Conservation (phyloP, 2,113 vertebrate species). For the Aspiorhynchus laticeps region DNA sequence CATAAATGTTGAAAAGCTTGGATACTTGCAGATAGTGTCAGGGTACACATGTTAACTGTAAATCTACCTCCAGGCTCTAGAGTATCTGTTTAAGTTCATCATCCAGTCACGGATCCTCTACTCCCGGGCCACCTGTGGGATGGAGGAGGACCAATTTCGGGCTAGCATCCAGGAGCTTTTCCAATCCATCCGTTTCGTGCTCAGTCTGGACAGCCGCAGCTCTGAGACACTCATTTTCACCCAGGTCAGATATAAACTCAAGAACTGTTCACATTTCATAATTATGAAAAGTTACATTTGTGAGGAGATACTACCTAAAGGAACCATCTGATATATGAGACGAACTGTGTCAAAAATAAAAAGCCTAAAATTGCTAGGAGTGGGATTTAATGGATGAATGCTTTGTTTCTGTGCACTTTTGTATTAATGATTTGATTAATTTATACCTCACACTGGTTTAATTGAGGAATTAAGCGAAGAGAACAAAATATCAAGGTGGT, state of each 20-base stretch:
- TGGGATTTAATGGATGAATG: not conserved
- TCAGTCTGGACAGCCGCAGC: slow-evolving; percentile 94
- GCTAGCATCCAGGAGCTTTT: slow-evolving; percentile 96
- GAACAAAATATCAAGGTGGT: not conserved
- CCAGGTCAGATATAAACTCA: slow-evolving; percentile 79
- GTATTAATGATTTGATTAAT: not conserved
- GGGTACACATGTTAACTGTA: not conserved
- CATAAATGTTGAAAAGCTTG: not conserved
- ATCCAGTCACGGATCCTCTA: slow-evolving; percentile 95
- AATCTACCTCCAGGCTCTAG: slow-evolving; percentile 83
- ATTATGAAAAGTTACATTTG: not conserved
- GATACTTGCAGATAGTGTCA: not conserved
- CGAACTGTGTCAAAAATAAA: not conserved
- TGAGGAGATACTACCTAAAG: not conserved
- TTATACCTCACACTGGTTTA: not conserved
- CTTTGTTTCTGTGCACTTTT: not conserved
- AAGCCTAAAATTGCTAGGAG: not conserved
- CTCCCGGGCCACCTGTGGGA: slow-evolving; percentile 93
- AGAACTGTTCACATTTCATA: not conserved
- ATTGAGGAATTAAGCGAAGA: not conserved
- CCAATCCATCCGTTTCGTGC: slow-evolving; percentile 95
- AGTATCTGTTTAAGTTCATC: slow-evolving; percentile 99
- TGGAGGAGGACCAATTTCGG: slow-evolving; percentile 97
- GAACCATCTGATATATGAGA: not conserved
- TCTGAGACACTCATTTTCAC: slow-evolving; percentile 96